Percentiles rank a stretch among this genome's conserved stretches.
phyloP scores from a whole-genome alignment of 2,797 vertebrate genomes.

The Alca torda region DNA sequence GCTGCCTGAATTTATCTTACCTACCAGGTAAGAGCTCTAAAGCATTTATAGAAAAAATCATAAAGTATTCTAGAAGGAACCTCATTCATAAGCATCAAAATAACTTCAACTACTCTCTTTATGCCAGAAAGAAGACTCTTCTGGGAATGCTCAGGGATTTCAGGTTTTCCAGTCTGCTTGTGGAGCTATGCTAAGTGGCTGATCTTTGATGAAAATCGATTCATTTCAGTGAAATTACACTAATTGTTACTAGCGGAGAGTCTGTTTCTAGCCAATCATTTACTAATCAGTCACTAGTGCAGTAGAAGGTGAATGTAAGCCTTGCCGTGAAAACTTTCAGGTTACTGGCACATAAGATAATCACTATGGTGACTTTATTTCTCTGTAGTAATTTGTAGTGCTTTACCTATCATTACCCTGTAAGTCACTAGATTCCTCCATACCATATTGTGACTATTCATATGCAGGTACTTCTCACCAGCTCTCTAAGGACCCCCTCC shows the following conservation, averaged over 20 bases:
- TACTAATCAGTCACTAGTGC: neutral
- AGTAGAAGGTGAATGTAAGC: neutral
- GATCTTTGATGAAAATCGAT: neutral
- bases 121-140: neutral
- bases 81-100: neutral
- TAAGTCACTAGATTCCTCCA: neutral
- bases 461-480: slow-evolving; percentile 4
- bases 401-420: neutral
- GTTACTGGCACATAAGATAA: neutral
- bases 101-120: neutral
- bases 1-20: neutral
- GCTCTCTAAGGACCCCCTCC: neutral
- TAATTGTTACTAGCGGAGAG: neutral
- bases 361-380: neutral
- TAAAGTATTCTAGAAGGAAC: neutral
- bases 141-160: neutral
- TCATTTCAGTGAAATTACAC: neutral
- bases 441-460: slow-evolving; percentile 11
- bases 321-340: slow-evolving; percentile 1
- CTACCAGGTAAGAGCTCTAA: neutral
- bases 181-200: neutral
- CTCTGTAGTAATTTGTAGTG: neutral
- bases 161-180: neutral
- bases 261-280: neutral
- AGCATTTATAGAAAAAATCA: neutral